Conservation (phyloP, 2,113 vertebrate species). For the Turnix velox region DNA sequence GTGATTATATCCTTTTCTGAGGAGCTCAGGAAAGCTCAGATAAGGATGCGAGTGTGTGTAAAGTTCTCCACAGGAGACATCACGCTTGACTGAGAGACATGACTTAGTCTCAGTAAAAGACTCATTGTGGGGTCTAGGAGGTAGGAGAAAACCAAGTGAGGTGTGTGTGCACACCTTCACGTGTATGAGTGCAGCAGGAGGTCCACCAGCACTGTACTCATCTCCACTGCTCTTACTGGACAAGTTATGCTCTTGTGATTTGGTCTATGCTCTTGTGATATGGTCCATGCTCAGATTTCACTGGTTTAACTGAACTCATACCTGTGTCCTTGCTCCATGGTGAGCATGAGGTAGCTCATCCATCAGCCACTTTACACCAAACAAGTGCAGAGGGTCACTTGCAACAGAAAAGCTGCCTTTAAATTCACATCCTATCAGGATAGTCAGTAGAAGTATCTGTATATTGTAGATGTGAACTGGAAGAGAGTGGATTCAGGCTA, state of each 20-base stretch:
- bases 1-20: neutral
- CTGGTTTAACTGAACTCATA: neutral
- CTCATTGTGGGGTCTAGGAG: neutral
- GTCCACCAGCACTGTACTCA: neutral
- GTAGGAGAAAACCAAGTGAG: neutral
- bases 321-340: rapidly evolving
- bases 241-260: neutral
- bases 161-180: neutral
- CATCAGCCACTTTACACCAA: neutral
- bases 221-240: neutral
- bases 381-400: neutral
- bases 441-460: neutral
- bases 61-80: neutral
- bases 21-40: neutral
- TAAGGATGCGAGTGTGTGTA: neutral
- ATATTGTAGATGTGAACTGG: too few relatives aligned
- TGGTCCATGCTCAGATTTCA: neutral
- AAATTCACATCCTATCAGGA: neutral
- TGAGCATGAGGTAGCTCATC: neutral
- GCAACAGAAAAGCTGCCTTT: neutral
- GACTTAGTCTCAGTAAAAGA: neutral
- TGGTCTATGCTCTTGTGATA: neutral
- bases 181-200: neutral
- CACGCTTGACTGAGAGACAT: neutral
- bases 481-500: too few relatives aligned